These are phyloP conservation scores for Girardia tigrina DNA, from an alignment of 2,888 invertebrate genomes.

Conservation along the genomic window DNA sequence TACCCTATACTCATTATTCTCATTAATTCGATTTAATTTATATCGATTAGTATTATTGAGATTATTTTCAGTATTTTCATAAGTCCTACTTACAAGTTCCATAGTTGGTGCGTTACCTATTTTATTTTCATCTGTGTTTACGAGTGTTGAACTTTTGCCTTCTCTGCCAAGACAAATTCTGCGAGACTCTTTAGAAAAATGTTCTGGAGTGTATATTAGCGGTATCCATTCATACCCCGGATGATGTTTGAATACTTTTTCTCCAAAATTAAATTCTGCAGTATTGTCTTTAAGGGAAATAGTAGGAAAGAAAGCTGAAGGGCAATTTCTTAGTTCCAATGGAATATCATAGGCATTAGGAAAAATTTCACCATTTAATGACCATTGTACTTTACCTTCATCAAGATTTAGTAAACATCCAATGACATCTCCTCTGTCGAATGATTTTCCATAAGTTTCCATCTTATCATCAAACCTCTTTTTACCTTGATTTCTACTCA, in stretches of 20 bases:
- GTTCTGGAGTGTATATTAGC: slow-evolving; percentile 9
- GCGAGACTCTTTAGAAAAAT: neutral
- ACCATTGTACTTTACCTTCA: slow-evolving; percentile 59
- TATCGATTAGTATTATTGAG: neutral
- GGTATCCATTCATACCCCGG: slow-evolving; percentile 28
- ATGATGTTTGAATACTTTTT: slow-evolving; percentile 34
- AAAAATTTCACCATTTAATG: slow-evolving; percentile 49
- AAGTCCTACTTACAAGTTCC: neutral
- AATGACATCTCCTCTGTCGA: slow-evolving; percentile 80
- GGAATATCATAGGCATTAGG: slow-evolving; percentile 33
- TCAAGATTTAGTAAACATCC: slow-evolving; percentile 76
- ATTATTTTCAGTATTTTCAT: neutral
- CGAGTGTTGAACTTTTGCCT: slow-evolving; percentile 8
- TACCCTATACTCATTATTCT: neutral
- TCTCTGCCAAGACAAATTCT: slow-evolving; percentile 26
- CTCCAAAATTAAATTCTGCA: slow-evolving; percentile 35
- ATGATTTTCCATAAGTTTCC: slow-evolving; percentile 72
- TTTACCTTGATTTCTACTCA: slow-evolving; percentile 53
- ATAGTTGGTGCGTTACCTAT: neutral
- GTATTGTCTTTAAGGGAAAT: slow-evolving; percentile 34
- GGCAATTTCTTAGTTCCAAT: neutral
- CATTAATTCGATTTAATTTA: neutral
- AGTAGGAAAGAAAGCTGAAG: slow-evolving; percentile 34
- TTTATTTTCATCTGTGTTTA: neutral
- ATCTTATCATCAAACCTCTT: slow-evolving; percentile 84